Base-by-base conservation (phyloP, 2,113 vertebrate species). In the Sprattus sprattus region DNA sequence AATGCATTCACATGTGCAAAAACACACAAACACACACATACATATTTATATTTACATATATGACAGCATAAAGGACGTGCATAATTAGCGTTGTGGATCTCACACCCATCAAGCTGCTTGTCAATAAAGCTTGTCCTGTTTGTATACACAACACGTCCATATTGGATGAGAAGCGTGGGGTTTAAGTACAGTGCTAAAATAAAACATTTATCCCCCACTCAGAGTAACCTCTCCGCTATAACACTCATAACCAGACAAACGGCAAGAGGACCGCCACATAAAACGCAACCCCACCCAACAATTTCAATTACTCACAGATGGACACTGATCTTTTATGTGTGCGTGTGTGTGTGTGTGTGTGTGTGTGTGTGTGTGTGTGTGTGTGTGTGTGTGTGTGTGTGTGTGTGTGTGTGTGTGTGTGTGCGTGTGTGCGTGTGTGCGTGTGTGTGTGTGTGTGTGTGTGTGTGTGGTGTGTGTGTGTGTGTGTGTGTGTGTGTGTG, bases 321-420 rank as follows among this genome's bases (percentile, higher is more conserved):
- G 54, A 60, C 54, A 60, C 54, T 60, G 4, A 5, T 60, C 2
- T n/a, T 67, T 5, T 84, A 47, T 57, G 50, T 13, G 71, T 85
- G 71, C n/a, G 57, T n/a, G 57, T 80, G 67, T 85, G 84, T 22
- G 84, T 86, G 81, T 86, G 82, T 71, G 82, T 85, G 84, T 22
- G 84, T 86, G 81, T 86, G 82, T 71, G 82, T 57, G 50, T 13
- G 71, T 85, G 71, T 64, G 57, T n/a, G 57, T 80, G 67, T 85
- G 84, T 22, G 84, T 86, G 81, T 86, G 82, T 71, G 82, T 57
- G 50, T 13, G 71, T 85, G 71, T 64, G 57, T n/a, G 57, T 80
- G 67, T 85, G 84, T 22, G 84, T 86, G 81, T 86, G 82, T 71
- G 82, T 57, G 50, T 13, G 71, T 85, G 71, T 64, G 57, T n/a